A percentile compares a stretch with the other conserved stretches of the same genome.
These are phyloP conservation scores for Hyalella azteca DNA, from an alignment of 2,888 invertebrate species.

Conservation along the genomic window DNA sequence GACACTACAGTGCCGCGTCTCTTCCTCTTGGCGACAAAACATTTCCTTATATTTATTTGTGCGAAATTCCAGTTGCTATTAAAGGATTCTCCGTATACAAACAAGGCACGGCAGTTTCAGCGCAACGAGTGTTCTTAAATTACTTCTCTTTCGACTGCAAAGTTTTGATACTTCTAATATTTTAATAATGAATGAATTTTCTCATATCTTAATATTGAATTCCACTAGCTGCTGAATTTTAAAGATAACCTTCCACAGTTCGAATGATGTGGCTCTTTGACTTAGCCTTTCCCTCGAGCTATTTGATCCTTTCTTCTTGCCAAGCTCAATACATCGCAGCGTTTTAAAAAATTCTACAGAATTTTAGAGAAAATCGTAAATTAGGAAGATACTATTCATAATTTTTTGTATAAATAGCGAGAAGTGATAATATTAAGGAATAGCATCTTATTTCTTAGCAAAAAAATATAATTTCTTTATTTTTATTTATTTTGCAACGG, in stretches of 20 bases:
- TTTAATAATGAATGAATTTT: background rate
- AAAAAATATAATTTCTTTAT: background rate
- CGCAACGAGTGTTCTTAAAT: no score
- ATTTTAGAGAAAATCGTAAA: background rate
- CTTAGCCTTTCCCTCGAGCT: background rate
- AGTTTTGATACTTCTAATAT: background rate
- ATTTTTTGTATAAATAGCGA: constrained; percentile 13
- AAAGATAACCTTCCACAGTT: background rate
- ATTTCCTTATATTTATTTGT: no score
- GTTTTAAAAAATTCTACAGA: background rate
- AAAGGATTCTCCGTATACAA: no score
- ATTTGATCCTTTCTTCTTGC: background rate
- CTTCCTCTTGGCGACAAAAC: no score
- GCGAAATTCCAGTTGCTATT: no score
- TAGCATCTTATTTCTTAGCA: background rate
- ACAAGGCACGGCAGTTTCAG: no score
- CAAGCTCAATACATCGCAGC: background rate
- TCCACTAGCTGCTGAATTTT: background rate
- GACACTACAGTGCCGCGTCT: no score
- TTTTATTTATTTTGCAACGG: constrained; percentile 1
- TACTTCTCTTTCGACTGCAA: background rate
- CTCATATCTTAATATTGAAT: background rate
- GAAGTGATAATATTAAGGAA: background rate
- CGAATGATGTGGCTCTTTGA: background rate
- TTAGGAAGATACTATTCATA: constrained; percentile 1